Conservation (phyloP, 2,888 invertebrate genomes). For the Seira sanloemensis region DNA sequence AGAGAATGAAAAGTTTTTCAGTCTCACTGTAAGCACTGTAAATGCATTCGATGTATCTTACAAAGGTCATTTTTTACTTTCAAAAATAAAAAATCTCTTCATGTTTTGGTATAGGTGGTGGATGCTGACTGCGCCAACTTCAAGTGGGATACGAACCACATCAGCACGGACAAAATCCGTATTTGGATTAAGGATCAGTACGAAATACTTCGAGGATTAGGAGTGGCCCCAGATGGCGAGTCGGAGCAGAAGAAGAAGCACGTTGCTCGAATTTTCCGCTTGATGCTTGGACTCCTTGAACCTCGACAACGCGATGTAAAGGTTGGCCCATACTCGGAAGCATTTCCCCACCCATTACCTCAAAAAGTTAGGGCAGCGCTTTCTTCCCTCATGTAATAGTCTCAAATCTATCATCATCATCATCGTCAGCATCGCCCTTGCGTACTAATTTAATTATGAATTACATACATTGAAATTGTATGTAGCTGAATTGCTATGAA, state of each 20-base stretch:
- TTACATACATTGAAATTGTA: no score
- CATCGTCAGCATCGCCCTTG: no score
- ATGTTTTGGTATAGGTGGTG: conserved; percentile 52
- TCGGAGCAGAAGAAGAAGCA: conserved; percentile 24
- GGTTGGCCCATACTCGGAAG: conserved; percentile 25
- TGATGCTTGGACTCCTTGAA: conserved; percentile 46
- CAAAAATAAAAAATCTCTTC: no score
- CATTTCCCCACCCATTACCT: not conserved
- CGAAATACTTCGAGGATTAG: not conserved
- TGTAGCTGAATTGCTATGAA: conserved; percentile 19
- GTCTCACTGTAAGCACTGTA: conserved; percentile 28
- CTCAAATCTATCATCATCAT: no score
- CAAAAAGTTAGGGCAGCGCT: no score
- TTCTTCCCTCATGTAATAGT: no score
- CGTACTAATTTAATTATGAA: no score
- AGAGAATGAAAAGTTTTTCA: conserved; percentile 39
- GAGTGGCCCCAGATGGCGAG: not conserved
- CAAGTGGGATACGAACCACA: conserved; percentile 34
- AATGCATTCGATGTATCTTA: not conserved
- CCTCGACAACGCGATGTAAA: conserved; percentile 5
- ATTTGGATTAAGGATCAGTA: conserved; percentile 57
- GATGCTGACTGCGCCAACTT: conserved; percentile 48
- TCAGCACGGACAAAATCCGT: conserved; percentile 59
- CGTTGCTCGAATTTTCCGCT: conserved; percentile 33
- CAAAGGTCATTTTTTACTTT: no score